Conservation (phyloP, 1,140 invertebrate species). For the Tribolium madens region DNA sequence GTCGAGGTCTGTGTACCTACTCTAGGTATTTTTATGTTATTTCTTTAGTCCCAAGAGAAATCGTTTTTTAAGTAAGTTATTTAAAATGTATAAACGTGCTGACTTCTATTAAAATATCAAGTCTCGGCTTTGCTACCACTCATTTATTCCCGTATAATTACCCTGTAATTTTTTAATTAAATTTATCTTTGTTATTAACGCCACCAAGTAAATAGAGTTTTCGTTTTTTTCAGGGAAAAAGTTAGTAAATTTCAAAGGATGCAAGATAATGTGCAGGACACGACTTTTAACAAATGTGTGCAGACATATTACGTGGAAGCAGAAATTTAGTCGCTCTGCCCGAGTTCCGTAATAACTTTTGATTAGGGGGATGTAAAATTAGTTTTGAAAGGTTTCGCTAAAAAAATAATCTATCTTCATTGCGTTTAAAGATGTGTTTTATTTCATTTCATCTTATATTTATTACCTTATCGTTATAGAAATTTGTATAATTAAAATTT, state of each 20-base stretch:
- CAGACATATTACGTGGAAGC: not conserved
- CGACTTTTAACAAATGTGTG: not conserved
- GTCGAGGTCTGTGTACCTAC: too few relatives aligned
- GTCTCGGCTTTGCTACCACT: not conserved
- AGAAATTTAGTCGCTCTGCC: not conserved
- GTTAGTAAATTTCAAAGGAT: not conserved
- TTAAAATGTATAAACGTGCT: not conserved
- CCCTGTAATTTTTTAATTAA: not conserved
- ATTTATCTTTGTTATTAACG: not conserved
- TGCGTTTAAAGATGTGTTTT: slow-evolving; percentile 3
- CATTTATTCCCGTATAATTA: not conserved
- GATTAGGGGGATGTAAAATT: slow-evolving; percentile 18
- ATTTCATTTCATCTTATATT: slow-evolving; percentile 16
- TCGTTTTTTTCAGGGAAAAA: not conserved
- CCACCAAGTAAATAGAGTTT: not conserved
- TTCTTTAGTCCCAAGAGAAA: not conserved
- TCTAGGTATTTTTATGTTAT: not conserved
- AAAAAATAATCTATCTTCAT: slow-evolving; percentile 22
- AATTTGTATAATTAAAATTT: slow-evolving; percentile 38
- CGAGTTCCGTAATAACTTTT: slow-evolving; percentile 6
- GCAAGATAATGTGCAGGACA: not conserved
- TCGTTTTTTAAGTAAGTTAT: not conserved
- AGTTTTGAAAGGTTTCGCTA: not conserved
- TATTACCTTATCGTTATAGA: not conserved
- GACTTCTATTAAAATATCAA: too few relatives aligned